Percentiles rank a stretch among this genome's conserved stretches.
Evolutionary conservation across 2,888 invertebrate species (phyloP).

Genomic region (Spialia ferax): DNA sequence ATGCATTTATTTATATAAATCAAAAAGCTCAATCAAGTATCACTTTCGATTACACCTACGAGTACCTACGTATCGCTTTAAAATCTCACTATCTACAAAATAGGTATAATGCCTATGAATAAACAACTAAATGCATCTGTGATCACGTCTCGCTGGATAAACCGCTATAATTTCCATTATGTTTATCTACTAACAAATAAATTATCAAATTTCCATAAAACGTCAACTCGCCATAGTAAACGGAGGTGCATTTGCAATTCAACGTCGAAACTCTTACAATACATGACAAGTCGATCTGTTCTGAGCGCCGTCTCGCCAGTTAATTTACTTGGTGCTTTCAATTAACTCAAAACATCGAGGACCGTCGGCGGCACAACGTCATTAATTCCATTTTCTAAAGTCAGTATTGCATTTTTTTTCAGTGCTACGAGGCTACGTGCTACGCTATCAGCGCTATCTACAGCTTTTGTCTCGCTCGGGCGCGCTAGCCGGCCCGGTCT

Average conservation of each 20-base stretch:
- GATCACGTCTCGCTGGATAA: slow-evolving; percentile 22
- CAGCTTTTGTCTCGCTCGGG: slow-evolving; percentile 56
- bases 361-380: slow-evolving; percentile 48
- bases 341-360: slow-evolving; percentile 55
- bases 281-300: slow-evolving; percentile 36
- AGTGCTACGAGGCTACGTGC: slow-evolving; percentile 62
- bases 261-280: slow-evolving; percentile 48
- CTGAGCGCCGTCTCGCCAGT: slow-evolving; percentile 42
- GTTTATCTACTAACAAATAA: slow-evolving; percentile 38
- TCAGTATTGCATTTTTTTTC: slow-evolving; percentile 48
- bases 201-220: slow-evolving; percentile 49
- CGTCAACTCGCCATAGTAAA: slow-evolving; percentile 31
- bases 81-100: no score
- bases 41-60: no score
- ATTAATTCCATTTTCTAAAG: slow-evolving; percentile 55
- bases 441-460: slow-evolving; percentile 60
- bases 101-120: slow-evolving; percentile 23
- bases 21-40: no score
- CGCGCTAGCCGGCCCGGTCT: slow-evolving; percentile 54
- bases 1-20: no score
- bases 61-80: no score
- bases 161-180: slow-evolving; percentile 39
- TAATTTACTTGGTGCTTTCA: slow-evolving; percentile 52
- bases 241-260: slow-evolving; percentile 50
- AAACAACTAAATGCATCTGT: slow-evolving; percentile 30